Base-by-base conservation (phyloP, 2,113 vertebrate species). In the Salvelinus fontinalis region DNA sequence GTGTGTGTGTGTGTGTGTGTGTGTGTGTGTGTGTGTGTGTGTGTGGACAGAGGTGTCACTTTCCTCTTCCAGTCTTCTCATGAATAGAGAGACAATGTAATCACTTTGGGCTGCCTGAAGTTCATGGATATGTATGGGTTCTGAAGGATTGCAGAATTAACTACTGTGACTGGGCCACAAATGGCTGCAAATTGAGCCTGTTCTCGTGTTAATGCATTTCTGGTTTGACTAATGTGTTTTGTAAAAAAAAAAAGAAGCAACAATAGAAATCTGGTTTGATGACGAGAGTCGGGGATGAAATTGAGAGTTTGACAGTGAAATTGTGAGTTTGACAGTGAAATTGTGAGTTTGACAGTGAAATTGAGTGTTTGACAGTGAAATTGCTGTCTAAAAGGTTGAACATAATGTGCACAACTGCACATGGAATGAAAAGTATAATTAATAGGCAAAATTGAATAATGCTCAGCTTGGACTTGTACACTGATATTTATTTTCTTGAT, bases 41-140 rank as follows among this genome's bases (percentile, higher is more conserved):
- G 51, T 18, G 16, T n/a, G 24, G 60, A 64, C n/a, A 24, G 8
- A 64, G 60, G 16, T 12, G 6, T 12, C 2, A n/a, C 60, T 13
- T 11, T n/a, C 18, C 34, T 44, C 16, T 48, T 49, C 68, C 68
- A 24, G 31, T 75, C 66, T 75, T 34, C 20, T 18, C 75, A 74
- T 83, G 84, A 87, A 88, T 73, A 72, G 74, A 70, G 79, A 73
- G 26, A 85, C 80, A 84, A 70, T 81, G 81, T 85, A 72, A 79
- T 89, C 74, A 66, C 73, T 77, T 82, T 71, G 83, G 70, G 16
- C 72, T 86, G 70, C 20, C 72, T 86, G 90, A 89, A 85, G 24
- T 87, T 88, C 79, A 87, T 90, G 83, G 85, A 89, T 87, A 86
- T 91, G 84, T 84, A 88, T 83, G 85, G 78, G 74, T 27, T 64